Base-by-base conservation (phyloP, 2,113 vertebrate species). In the human region DNA sequence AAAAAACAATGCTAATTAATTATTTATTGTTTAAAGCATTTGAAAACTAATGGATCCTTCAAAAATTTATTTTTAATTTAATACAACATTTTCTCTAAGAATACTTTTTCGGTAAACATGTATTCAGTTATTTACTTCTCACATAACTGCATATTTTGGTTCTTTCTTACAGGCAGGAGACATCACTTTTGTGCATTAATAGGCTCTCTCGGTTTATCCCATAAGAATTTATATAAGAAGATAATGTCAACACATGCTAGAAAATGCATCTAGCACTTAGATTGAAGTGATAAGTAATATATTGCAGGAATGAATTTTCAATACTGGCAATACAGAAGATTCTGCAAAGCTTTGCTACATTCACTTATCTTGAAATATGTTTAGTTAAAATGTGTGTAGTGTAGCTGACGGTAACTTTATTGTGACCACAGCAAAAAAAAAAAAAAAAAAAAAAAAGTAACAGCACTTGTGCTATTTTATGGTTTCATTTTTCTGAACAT, bases 351-450 rank as follows among this genome's bases (percentile, higher is more conserved):
- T 88, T 70, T 91, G 25, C 57, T 89, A 22, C 27, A 85, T 70
- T 97, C 59, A 75, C 23, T 5, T 9, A 1, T 91, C 75, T 81
- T 96, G 94, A 95, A 95, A 86, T 92, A 59, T 59, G 25, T 94
- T 92, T 78, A 84, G 40, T 52, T 30, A 66, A 87, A 35, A 50
- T 48, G 68, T 83, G 40, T 64, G 7, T 11, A 27, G 10, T 87
- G 3, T 80, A 80, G 61, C 61, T 80, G 91, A 88, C 22, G 70
- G 80, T 13, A 75, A 30, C 35, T 94, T 94, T 96, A 96, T 90
- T 88, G 45, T 96, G 55, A n/a, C 23, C 35, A 61, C 11, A 32
- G 27, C 12, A 45, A 45, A 45, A 45, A 45, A 45, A 45, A 45
- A 45, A 45, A 45, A 45, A 45, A 45, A 45, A 45, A 45, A 9